Base-by-base conservation (phyloP, 2,113 vertebrate species). In the Etheostoma cragini region DNA sequence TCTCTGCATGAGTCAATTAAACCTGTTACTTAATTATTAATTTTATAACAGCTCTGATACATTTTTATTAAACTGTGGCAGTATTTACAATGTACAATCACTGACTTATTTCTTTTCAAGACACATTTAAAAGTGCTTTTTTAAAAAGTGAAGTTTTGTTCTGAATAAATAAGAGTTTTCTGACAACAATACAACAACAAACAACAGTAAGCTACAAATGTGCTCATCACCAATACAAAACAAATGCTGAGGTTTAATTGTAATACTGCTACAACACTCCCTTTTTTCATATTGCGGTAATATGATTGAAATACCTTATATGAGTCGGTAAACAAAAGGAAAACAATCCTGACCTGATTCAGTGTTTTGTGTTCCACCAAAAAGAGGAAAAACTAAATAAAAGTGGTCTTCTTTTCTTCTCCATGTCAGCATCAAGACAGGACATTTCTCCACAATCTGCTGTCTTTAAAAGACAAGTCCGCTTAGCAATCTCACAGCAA, bases 51-150 rank as follows among this genome's bases (percentile, higher is more conserved):
- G 81, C 79, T 91, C 80, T 82, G 76, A 80, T 86, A 89, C 89
- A 76, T 87, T 92, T 94, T 94, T 92, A 92, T 92, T 92, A 88
- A 88, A 90, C 64, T 46, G 73, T 72, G 63, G 76, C 86, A 77
- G 74, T 90, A 97, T 96, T 96, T 96, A 97, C 95, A 96, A 95
- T 96, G 94, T 96, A 99, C 97, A 94, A 96, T 95, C 94, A 97
- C 96, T 95, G 90, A 88, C 94, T 87, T 82, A 54, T 95, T 96
- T 93, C 95, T 96, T 96, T 95, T 97, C 96, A 96, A 97, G 96
- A 97, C 96, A 97, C 96, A 95, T 96, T 95, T 96, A 93, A 97
- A 98, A 98, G 97, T 98, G 97, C 97, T 96, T 97, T 96, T 96
- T 95, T 72, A 33, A 76, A 86, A 91, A 86, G 95, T 95, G 88